phyloP scores from a whole-genome alignment of 2,888 invertebrate genomes.

The Drosophila crucigera region DNA sequence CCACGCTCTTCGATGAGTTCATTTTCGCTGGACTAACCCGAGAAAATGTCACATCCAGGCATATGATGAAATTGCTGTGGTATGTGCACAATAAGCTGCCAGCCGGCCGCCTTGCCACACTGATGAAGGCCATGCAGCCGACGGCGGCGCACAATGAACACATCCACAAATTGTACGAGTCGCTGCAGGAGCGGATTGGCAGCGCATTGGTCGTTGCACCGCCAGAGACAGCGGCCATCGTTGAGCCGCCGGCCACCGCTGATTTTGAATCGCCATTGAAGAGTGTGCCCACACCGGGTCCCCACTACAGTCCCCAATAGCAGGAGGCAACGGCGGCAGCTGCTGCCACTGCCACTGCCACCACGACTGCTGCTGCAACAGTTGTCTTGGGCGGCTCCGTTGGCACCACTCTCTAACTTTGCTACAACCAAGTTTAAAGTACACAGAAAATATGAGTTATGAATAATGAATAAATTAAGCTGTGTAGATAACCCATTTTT shows the following conservation, averaged over 20 bases:
- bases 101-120: slow-evolving; percentile 86
- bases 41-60: slow-evolving; percentile 94
- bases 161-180: slow-evolving; percentile 92
- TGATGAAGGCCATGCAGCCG: slow-evolving; percentile 86
- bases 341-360: not conserved
- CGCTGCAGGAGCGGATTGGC: slow-evolving; percentile 92
- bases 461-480: not conserved
- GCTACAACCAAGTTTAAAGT: not conserved
- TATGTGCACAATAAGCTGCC: slow-evolving; percentile 93
- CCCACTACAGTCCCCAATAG: slow-evolving; percentile 86
- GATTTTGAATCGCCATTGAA: slow-evolving; percentile 93
- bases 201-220: slow-evolving; percentile 60
- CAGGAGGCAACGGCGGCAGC: slow-evolving; percentile 32
- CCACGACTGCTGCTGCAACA: not conserved
- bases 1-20: slow-evolving; percentile 97
- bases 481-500: not conserved
- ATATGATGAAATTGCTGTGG: slow-evolving; percentile 95
- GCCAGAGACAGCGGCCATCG: slow-evolving; percentile 88
- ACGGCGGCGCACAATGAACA: slow-evolving; percentile 94
- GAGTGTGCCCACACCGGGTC: slow-evolving; percentile 93
- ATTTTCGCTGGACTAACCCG: slow-evolving; percentile 95
- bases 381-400: not conserved
- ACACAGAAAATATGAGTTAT: not conserved
- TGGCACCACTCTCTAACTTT: not conserved
- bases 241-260: slow-evolving; percentile 86